Conservation (phyloP, 2,888 invertebrate species). For the Synergus laeviventris region DNA sequence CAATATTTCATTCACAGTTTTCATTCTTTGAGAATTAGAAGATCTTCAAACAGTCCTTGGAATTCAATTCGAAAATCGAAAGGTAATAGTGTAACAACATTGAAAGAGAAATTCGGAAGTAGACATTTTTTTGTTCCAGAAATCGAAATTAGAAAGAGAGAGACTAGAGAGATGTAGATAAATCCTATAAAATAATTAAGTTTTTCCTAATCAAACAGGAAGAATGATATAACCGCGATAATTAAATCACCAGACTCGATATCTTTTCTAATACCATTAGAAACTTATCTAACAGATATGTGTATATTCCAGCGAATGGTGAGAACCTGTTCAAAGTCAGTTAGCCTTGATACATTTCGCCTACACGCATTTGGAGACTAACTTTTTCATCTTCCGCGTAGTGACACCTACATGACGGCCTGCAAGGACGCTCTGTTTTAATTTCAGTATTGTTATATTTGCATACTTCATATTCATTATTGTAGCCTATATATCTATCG, state of each 20-base stretch:
- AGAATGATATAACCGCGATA: background rate
- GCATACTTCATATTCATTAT: conserved; percentile 7
- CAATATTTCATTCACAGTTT: background rate
- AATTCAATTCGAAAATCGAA: too few relatives aligned
- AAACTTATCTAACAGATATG: conserved; percentile 7
- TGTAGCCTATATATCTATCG: background rate
- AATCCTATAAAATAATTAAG: background rate
- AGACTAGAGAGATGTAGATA: background rate
- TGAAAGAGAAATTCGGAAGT: background rate
- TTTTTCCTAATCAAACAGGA: background rate
- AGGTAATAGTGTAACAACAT: background rate
- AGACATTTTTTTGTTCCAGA: background rate
- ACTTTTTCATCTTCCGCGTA: conserved; percentile 74
- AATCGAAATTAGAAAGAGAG: background rate
- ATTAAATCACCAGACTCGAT: background rate
- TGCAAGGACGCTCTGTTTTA: conserved; percentile 65
- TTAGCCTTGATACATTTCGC: conserved; percentile 56
- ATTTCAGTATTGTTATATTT: conserved; percentile 5
- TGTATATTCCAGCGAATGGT: conserved; percentile 34
- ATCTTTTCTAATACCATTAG: conserved; percentile 1
- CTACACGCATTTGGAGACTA: conserved; percentile 60
- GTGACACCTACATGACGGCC: conserved; percentile 69
- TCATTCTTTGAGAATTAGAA: background rate
- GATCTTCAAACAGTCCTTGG: background rate
- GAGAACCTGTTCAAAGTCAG: conserved; percentile 51